These are phyloP conservation scores for Phylloscopus collybita DNA, from an alignment of 2,797 vertebrate species.

Conservation along the genomic window DNA sequence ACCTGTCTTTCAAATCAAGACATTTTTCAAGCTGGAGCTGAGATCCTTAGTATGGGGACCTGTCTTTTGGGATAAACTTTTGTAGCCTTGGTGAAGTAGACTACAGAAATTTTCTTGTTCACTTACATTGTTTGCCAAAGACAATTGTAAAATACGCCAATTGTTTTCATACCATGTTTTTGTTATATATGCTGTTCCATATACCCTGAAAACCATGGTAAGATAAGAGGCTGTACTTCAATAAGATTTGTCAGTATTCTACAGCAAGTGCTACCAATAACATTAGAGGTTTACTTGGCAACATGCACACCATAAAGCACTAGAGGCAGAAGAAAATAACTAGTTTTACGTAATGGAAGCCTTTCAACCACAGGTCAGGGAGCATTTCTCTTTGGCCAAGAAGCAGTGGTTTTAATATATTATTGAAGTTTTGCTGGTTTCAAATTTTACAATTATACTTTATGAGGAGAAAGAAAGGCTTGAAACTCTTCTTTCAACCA, in stretches of 20 bases:
- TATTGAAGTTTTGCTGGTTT: background rate
- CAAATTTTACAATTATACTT: background rate
- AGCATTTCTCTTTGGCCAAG: background rate
- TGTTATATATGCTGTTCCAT: background rate
- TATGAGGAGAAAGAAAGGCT: background rate
- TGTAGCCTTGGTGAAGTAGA: background rate
- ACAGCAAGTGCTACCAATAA: background rate
- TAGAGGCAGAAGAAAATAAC: background rate
- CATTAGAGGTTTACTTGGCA: background rate
- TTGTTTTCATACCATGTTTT: background rate
- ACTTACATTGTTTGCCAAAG: background rate
- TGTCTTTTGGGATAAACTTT: background rate
- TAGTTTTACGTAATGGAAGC: background rate
- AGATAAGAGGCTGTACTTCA: background rate
- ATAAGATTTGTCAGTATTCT: background rate
- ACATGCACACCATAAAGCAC: background rate
- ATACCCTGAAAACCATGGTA: background rate
- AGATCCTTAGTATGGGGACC: background rate
- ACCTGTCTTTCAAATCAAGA: too few species aligned
- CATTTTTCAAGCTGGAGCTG: background rate
- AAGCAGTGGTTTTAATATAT: background rate
- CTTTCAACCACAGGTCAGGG: background rate
- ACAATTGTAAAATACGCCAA: background rate
- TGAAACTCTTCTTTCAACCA: background rate
- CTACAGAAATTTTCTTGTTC: background rate